Percentiles rank a stretch among this genome's conserved stretches.
Conservation (phyloP, 2,113 vertebrate genomes). For the Gymnarchus niloticus region DNA sequence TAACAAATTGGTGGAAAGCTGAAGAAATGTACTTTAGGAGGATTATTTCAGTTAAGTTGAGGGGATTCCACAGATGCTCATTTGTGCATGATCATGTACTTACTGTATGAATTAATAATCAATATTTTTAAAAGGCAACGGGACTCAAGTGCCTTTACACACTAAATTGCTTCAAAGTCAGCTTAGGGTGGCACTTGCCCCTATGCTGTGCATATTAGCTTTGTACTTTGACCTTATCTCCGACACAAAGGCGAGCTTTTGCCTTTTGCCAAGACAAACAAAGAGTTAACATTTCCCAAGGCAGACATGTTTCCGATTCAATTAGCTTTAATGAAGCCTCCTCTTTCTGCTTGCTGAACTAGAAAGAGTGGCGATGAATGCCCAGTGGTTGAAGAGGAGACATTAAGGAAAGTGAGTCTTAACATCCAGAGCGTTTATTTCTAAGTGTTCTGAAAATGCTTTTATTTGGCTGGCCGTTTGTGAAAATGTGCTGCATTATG, state of each 20-base stretch:
- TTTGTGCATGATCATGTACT: neutral
- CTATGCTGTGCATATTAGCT: constrained; percentile 49
- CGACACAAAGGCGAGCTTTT: constrained; percentile 70
- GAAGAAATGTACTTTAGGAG: neutral
- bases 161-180: neutral
- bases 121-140: neutral
- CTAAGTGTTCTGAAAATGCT: constrained; percentile 74
- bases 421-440: constrained; percentile 82
- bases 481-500: constrained; percentile 50
- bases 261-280: constrained; percentile 61
- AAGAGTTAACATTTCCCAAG: constrained; percentile 97
- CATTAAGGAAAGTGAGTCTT: constrained; percentile 77
- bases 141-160: neutral
- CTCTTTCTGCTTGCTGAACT: constrained; percentile 96
- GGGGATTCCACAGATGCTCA: neutral
- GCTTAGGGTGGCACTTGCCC: constrained; percentile 38
- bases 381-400: constrained; percentile 90
- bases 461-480: constrained; percentile 60
- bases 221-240: constrained; percentile 68
- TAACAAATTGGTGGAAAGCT: neutral
- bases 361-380: constrained; percentile 96
- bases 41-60: neutral
- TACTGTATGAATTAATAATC: neutral
- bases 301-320: constrained; percentile 99
- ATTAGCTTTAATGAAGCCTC: constrained; percentile 99